Base-by-base conservation (phyloP, 1,140 invertebrate genomes). In the Popillia japonica region DNA sequence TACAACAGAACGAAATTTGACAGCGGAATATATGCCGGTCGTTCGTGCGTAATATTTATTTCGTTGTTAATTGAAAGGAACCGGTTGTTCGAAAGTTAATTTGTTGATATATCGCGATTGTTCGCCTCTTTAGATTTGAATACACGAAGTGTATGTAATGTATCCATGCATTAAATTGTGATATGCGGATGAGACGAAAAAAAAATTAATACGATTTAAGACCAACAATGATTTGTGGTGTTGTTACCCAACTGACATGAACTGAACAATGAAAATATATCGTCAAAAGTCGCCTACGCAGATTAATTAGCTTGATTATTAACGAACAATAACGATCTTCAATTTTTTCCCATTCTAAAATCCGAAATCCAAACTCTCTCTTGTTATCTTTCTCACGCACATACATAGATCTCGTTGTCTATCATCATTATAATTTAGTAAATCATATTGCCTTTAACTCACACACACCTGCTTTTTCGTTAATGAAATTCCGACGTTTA, bases 41-140 rank as follows among this genome's bases (percentile, higher is more conserved):
- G 61, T 68, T 68, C 61, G 61, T 0, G 61, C 9, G 22, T 27
- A 68, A 68, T 68, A 68, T 68, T 68, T 68, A 68, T 68, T 68
- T 20, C 22, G 17, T 27, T 68, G 61, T 68, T 68, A 68, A 68
- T 68, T 68, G 61, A 68, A 68, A 68, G 61, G 27, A 68, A 68
- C 61, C 61, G 61, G 61, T 68, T 68, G 61, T 68, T 55, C 61
- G 61, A 68, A 68, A 68, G 27, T 68, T 68, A 68, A 68, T 68
- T 68, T 68, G 61, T 34, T 20, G 61, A 68, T 68, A 68, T 68
- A 68, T 68, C 61, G 22, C 61, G 61, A 68, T 68, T 68, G 17
- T 1, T 14, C 22, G 61, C 61, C 61, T 68, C 17, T 64, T 68
- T 68, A 68, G 22, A 68, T 68, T 68, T 34, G 22, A 68, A 68